Evolutionary conservation across 2,888 invertebrate genomes (phyloP).

Genomic region (Nasonovia ribisnigri): DNA sequence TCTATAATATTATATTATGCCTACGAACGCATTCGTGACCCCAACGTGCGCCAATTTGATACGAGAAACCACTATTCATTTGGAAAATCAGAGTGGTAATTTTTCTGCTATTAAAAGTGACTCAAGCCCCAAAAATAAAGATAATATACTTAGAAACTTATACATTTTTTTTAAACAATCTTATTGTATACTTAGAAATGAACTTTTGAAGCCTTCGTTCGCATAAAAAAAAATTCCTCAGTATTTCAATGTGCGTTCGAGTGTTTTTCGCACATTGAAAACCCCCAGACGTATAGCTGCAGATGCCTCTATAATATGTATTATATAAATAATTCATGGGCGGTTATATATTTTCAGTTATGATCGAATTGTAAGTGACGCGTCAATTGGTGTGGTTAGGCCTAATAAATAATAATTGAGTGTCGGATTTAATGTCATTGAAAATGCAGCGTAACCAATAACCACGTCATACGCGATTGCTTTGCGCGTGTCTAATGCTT

Average conservation of each 20-base stretch:
- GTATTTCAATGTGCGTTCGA: neutral
- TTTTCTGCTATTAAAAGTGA: neutral
- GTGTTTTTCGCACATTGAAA: neutral
- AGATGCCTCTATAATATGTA: neutral
- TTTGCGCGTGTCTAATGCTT: neutral
- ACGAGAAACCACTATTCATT: neutral
- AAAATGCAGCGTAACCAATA: conserved; percentile 5
- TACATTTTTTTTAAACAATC: neutral
- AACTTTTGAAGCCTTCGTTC: neutral
- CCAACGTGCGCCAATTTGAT: neutral
- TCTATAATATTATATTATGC: too few relatives aligned
- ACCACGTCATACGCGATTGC: neutral
- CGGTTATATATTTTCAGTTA: neutral
- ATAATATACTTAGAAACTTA: neutral
- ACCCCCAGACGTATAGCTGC: neutral
- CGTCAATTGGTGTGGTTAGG: neutral
- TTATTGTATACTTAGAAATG: neutral
- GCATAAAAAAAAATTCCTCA: neutral
- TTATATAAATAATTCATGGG: neutral
- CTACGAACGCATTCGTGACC: too few relatives aligned
- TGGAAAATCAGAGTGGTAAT: neutral
- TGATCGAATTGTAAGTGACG: neutral
- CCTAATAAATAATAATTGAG: conserved; percentile 7
- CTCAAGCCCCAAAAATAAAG: neutral
- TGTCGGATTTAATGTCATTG: neutral